Evolutionary conservation across 2,888 invertebrate species (phyloP), one percentile per base, ranked within the genome.

Genomic region (Nemotelus nigrinus): DNA sequence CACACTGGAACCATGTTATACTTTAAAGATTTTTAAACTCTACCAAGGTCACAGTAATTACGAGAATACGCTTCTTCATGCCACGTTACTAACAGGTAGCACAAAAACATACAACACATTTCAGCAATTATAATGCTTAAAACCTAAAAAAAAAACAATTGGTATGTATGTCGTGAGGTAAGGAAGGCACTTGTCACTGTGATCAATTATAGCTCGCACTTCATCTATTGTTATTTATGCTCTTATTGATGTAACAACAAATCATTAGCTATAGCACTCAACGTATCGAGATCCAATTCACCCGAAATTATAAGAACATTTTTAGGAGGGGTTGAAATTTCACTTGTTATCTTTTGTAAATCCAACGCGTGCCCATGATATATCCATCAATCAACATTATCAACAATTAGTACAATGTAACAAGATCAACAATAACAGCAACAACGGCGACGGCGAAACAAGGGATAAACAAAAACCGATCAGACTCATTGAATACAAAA

Each of bases 41-140:
- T 39, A 65, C 6, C 70, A 70, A 70, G 70, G 70, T 70, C 70
- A 55, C n/a, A 47, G 47, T 55, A 70, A 55, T 70, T 70, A 70
- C 10, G 55, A 25, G 25, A 70, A 70, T 53, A 55, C 25, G 68
- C 1, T 53, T 70, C 70, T 53, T 55, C 47, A 50, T 70, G 7
- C n/a, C 50, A 50, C 41, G 53, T 55, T 70, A 43, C 53, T 41
- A 55, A 41, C 70, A 70, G 70, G 70, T 55, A 53, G 43, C 70
- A 50, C 53, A 5, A 70, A 41, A 41, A 53, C 39, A 50, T 39
- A 2, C 55, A 55, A 41, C 7, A 70, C 5, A 7, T 67, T 67
- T n/a, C 41, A 70, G 7, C 53, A 55, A 50, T 70, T 39, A 39
- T 53, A 55, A 53, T 5, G 50, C 44, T 6, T 48, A 55, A 70